Evolutionary conservation across 2,888 invertebrate species (phyloP), one percentile per base, ranked within the genome.

Genomic region (Cataglyphis cursor): DNA sequence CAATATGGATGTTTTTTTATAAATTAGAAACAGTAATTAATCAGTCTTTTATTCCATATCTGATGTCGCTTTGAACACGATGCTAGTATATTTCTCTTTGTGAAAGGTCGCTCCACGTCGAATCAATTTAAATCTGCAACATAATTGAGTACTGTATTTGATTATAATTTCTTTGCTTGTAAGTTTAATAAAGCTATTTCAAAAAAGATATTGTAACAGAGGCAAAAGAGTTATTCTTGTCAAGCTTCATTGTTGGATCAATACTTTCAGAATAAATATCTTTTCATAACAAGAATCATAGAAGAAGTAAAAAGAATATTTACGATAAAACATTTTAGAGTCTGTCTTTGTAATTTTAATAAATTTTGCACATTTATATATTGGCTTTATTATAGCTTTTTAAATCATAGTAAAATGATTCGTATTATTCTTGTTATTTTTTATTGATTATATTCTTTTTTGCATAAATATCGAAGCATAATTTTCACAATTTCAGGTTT

Each of bases 151-250:
- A 51, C n/a, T 15, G 31, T 18, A 12, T 8, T 64, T 54, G 12
- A 80, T 51, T 70, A 80, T 35, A 35, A 70, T 80, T 70, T 59
- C 12, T 24, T 57, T 15, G 28, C 12, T 59, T 3, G 21, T 28
- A 28, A 31, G 12, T 41, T 21, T 44, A 44, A 59, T 48, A 44
- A 21, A 18, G 12, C n/a, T 44, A 18, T 24, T 68, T 44, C 8
- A 24, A 59, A 38, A 12, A 15, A 68, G 9, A 35, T 66, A 70
- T 35, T 70, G 8, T n/a, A 59, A 57, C 59, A 59, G 12, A 44
- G 21, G 10, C 24, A 51, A 44, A 57, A 78, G 41, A 78, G 70
- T 80, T 80, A 80, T 80, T 78, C n/a, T 78, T 41, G 70, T 59
- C 72, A 44, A 78, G 78, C 72, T 44, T 57, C 44, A 70, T 21